Conservation (phyloP, 2,797 vertebrate species). For the Gymnopithys bicolor region DNA sequence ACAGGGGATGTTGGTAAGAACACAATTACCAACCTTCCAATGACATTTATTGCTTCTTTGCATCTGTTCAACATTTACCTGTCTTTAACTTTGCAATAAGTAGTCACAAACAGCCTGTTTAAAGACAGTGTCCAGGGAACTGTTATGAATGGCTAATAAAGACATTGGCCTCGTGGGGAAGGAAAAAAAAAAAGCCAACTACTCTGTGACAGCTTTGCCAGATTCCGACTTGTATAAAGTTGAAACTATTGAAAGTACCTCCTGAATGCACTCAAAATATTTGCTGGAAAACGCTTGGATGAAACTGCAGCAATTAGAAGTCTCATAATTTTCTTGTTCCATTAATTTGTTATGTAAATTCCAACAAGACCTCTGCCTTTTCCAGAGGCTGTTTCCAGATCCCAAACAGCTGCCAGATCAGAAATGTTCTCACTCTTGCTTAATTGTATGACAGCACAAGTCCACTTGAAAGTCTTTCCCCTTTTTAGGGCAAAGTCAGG, state of each 20-base stretch:
- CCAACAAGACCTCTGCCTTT: neutral
- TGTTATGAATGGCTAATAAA: neutral
- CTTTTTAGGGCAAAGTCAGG: conserved; percentile 43
- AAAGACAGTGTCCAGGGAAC: neutral
- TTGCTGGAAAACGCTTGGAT: neutral
- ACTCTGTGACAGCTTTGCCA: neutral
- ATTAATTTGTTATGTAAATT: neutral
- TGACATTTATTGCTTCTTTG: neutral
- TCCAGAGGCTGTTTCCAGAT: neutral
- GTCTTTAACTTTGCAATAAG: neutral
- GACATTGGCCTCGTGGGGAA: rapidly evolving
- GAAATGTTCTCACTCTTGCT: conserved; percentile 20
- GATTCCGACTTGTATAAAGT: neutral
- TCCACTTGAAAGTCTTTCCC: neutral
- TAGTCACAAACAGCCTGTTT: neutral
- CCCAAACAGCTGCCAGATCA: neutral
- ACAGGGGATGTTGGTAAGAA: neutral
- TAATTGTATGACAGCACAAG: neutral
- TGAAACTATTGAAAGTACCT: neutral
- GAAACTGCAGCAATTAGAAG: neutral
- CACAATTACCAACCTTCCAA: neutral
- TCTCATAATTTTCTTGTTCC: neutral
- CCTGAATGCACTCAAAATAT: neutral
- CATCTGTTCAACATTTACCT: neutral
- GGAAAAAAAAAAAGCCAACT: neutral